Evolutionary conservation across 1,140 invertebrate species (phyloP).

Genomic region (Xylocopa sonorina): DNA sequence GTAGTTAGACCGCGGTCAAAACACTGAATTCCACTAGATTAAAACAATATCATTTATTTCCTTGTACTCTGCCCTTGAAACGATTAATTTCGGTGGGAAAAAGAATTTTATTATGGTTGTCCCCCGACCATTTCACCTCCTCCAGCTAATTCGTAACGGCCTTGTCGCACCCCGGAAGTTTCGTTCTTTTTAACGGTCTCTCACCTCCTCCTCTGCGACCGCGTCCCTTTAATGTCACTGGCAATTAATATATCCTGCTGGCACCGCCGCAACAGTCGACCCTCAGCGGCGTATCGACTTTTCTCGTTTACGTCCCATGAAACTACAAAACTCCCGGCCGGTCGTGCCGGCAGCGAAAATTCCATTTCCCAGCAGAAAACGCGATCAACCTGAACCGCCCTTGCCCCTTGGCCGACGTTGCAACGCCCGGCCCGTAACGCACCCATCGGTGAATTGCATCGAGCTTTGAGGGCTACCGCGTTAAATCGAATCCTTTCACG

Average conservation of each 20-base stretch:
- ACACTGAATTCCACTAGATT: too few species aligned
- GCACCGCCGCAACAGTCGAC: constrained; percentile 58
- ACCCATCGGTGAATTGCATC: constrained; percentile 46
- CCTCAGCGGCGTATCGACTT: constrained; percentile 58
- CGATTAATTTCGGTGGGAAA: too few species aligned
- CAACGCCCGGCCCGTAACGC: constrained; percentile 36
- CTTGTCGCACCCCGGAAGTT: constrained; percentile 9
- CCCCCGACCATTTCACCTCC: too few species aligned
- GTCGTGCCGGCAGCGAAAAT: constrained; percentile 58
- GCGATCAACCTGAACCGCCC: constrained; percentile 20
- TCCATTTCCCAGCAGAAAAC: constrained; percentile 60
- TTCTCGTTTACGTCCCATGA: constrained; percentile 63
- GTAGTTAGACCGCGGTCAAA: too few species aligned
- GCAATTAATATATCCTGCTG: constrained; percentile 60
- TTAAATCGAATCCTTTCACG: constrained; percentile 50
- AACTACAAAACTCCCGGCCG: constrained; percentile 54
- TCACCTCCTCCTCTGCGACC: not conserved
- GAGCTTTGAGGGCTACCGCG: constrained; percentile 22
- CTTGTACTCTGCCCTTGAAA: too few species aligned
- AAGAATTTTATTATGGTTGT: too few species aligned
- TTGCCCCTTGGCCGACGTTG: constrained; percentile 43
- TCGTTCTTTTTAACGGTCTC: constrained; percentile 15
- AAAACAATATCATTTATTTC: too few species aligned
- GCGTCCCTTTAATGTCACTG: constrained; percentile 27
- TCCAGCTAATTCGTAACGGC: too few species aligned